Base-by-base conservation (phyloP, 2,113 vertebrate genomes). In the Mus spicilegus region DNA sequence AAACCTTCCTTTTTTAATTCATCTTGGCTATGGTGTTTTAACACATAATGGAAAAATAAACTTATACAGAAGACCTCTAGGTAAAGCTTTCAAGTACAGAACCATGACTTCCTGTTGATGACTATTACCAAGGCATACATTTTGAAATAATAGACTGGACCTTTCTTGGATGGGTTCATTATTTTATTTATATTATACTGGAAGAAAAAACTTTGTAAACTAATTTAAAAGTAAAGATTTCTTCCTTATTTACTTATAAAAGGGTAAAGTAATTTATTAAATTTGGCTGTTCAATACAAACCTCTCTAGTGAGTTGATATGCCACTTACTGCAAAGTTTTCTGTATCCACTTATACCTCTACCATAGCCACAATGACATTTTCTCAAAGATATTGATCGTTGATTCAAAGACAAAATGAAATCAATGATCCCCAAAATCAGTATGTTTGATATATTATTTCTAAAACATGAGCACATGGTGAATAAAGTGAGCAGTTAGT, bases 351-450 rank as follows among this genome's bases (percentile, higher is more conserved):
- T 22, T 88, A 51, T 39, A 88, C 51, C 82, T 88, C 24, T 36
- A 92, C 42, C 36, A 78, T 30, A 94, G 3, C 70, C 17, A 54
- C 2, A 42, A 20, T 58, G 72, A 11, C 30, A 84, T 92, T 94
- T 92, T 95, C n/a, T 26, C 65, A 72, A 92, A 70, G 5, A 33
- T 69, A 67, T 2, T 90, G 86, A 87, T 92, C 87, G 19, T 0
- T 46, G 49, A 96, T 95, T 93, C 46, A 93, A 87, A 87, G 24
- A 61, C 1, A 91, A 91, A 85, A 91, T 67, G 70, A 87, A 82
- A 26, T 81, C 58, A 91, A 69, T 77, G n/a, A 72, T 87, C 90
- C 84, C 5, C 88, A 90, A 96, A 93, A 76, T 92, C 91, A 84
- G 65, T 70, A 16, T 28, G 67, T 88, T 88, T 75, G 9, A 26